Evolutionary conservation across 2,113 vertebrate genomes (phyloP).

Genomic region (Amphiprion ocellaris): DNA sequence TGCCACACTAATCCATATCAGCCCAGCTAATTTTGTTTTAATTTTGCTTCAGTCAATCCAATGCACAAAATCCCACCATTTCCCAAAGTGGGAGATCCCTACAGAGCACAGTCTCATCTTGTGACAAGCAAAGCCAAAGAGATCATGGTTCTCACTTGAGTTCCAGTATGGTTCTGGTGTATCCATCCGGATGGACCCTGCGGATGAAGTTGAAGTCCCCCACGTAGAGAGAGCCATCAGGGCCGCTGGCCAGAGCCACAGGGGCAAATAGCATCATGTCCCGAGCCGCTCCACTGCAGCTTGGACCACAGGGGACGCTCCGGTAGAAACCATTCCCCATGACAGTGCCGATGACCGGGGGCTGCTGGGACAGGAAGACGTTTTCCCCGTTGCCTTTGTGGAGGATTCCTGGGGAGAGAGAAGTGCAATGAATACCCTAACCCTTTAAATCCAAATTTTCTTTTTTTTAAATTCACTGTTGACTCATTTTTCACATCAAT

Average conservation of each 20-base stretch:
- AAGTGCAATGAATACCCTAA: conserved; percentile 15
- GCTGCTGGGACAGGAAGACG: conserved; percentile 97
- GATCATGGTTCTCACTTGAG: conserved; percentile 87
- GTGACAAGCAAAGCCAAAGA: neutral
- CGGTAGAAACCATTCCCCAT: conserved; percentile 97
- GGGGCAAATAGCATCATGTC: conserved; percentile 97
- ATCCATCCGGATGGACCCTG: conserved; percentile 92
- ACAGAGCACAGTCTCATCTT: neutral
- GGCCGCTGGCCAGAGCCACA: conserved; percentile 92
- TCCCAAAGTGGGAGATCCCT: conserved; percentile 38
- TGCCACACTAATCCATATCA: conserved; percentile 53
- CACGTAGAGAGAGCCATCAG: conserved; percentile 94
- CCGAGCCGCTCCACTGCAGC: conserved; percentile 90
- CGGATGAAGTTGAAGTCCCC: conserved; percentile 98
- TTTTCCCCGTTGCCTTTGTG: conserved; percentile 99
- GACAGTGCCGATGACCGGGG: conserved; percentile 91
- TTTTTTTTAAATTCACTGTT: too few relatives aligned
- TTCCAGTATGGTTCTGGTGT: conserved; percentile 92
- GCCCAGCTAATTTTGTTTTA: conserved; percentile 42
- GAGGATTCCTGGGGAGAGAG: conserved; percentile 89
- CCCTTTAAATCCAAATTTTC: too few relatives aligned
- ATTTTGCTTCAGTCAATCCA: conserved; percentile 45
- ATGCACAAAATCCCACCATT: conserved; percentile 21
- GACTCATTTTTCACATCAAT: too few relatives aligned
- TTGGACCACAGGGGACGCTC: conserved; percentile 85